Conservation (phyloP, 2,888 invertebrate species). For the Exephanes ischioxanthus region DNA sequence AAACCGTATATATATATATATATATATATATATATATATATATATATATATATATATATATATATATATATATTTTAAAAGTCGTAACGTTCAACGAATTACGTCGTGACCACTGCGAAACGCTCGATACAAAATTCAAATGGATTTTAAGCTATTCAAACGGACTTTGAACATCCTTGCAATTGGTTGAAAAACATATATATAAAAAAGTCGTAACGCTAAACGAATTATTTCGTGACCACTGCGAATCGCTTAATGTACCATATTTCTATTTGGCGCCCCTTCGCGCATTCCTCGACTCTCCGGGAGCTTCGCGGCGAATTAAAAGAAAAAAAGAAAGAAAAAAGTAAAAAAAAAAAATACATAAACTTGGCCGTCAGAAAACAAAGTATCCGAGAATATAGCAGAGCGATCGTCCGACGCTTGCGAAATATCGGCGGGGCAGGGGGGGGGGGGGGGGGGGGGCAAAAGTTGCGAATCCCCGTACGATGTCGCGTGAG, state of each 20-base stretch:
- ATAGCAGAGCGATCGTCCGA: background rate
- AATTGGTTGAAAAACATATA: too few species aligned
- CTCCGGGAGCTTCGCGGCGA: too few species aligned
- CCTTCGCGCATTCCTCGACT: slow-evolving; percentile 1
- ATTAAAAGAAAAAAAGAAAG: slow-evolving; percentile 8
- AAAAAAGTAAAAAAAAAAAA: slow-evolving; percentile 14
- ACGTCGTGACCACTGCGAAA: too few species aligned
- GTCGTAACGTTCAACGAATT: too few species aligned
- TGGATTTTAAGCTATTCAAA: too few species aligned
- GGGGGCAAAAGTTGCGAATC: slow-evolving; percentile 19
- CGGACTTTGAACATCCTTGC: too few species aligned
- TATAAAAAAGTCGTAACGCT: background rate
- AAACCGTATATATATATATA: too few species aligned
- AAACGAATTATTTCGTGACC: slow-evolving; percentile 38
- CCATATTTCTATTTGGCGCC: slow-evolving; percentile 21
- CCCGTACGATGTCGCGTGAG: slow-evolving; percentile 55
- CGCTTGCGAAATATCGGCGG: background rate
- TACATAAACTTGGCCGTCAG: slow-evolving; percentile 46
- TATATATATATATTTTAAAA: too few species aligned
- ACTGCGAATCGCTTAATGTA: slow-evolving; percentile 52
- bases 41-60: too few species aligned
- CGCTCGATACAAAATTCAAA: too few species aligned
- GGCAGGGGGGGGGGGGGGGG: background rate
- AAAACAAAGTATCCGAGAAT: slow-evolving; percentile 34
- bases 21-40: too few species aligned